A percentile compares a stretch with the other conserved stretches of the same genome.
These are phyloP conservation scores for Antigone vipio DNA, from an alignment of 2,113 vertebrate genomes.

Conservation along the genomic window DNA sequence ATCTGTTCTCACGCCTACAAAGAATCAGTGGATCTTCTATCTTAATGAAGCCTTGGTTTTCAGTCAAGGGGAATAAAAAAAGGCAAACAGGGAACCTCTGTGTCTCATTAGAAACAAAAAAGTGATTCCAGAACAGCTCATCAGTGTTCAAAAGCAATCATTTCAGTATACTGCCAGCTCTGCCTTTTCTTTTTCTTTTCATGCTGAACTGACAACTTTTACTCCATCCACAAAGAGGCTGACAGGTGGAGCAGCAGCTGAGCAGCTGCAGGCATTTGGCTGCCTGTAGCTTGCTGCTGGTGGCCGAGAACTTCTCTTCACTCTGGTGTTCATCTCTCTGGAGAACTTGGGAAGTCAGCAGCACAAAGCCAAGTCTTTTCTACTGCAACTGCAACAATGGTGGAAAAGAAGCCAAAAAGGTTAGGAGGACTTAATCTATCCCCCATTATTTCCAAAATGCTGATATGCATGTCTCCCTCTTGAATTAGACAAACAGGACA, in stretches of 20 bases:
- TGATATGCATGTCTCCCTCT: background rate
- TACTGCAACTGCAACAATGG: background rate
- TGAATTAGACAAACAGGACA: background rate
- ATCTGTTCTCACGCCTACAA: background rate
- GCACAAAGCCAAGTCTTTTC: background rate
- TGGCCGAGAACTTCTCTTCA: background rate
- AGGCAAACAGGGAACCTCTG: background rate
- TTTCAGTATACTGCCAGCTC: background rate
- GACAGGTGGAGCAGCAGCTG: slow-evolving; percentile 64
- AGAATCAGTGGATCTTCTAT: background rate
- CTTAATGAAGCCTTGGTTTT: background rate
- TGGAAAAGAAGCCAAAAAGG: background rate
- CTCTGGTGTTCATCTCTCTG: background rate
- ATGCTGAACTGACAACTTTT: slow-evolving; percentile 44
- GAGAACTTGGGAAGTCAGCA: background rate
- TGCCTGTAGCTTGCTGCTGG: slow-evolving; percentile 26
- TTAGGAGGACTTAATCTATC: background rate
- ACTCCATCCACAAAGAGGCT: background rate
- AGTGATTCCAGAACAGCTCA: slow-evolving; percentile 6
- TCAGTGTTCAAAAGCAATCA: slow-evolving; percentile 16
- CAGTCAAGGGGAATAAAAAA: background rate
- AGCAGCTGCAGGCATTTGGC: slow-evolving; percentile 61
- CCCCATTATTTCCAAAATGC: background rate
- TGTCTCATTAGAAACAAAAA: slow-evolving; percentile 6
- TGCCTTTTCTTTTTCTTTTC: slow-evolving; percentile 22